These are phyloP conservation scores for Triplophysa yarkandensis DNA, from an alignment of 2,797 vertebrate genomes.

Conservation along the genomic window DNA sequence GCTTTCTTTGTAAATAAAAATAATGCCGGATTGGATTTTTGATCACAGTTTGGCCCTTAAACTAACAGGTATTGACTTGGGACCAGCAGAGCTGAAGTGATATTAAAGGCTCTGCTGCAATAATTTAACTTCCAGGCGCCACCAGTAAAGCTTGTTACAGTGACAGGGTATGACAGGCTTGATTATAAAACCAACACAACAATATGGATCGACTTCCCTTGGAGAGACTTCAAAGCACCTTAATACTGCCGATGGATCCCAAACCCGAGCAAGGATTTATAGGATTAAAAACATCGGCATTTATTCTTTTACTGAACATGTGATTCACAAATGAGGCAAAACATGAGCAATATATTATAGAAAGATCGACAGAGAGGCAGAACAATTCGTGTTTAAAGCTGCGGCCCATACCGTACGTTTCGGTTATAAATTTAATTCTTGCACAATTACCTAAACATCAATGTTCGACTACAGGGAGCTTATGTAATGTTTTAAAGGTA, in stretches of 20 bases:
- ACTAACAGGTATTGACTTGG: slow-evolving; percentile 25
- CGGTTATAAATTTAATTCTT: too few species aligned
- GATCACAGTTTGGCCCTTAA: slow-evolving; percentile 16
- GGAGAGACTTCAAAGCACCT: slow-evolving; percentile 23
- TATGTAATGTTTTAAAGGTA: too few species aligned
- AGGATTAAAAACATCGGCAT: slow-evolving; percentile 33
- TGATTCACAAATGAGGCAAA: slow-evolving; percentile 4
- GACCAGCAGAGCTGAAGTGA: slow-evolving; percentile 22
- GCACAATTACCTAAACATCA: too few species aligned
- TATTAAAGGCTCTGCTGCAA: slow-evolving; percentile 29
- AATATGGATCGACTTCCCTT: slow-evolving; percentile 41
- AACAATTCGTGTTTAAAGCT: too few species aligned
- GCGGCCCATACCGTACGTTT: too few species aligned
- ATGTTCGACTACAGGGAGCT: too few species aligned
- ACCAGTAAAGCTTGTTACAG: slow-evolving; percentile 22
- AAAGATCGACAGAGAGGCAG: not conserved
- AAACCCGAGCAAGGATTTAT: slow-evolving; percentile 33
- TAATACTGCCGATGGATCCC: slow-evolving; percentile 21
- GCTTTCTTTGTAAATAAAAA: slow-evolving; percentile 39
- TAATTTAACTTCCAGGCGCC: slow-evolving; percentile 29
- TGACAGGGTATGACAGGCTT: slow-evolving; percentile 33
- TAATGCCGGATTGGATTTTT: slow-evolving; percentile 15
- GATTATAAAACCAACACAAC: slow-evolving; percentile 42
- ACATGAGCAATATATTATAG: not conserved
- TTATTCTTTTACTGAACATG: not conserved